A percentile compares a stretch with the other conserved stretches of the same genome.
Conservation (phyloP, 2,888 invertebrate species). For the Escarpia spicata region DNA sequence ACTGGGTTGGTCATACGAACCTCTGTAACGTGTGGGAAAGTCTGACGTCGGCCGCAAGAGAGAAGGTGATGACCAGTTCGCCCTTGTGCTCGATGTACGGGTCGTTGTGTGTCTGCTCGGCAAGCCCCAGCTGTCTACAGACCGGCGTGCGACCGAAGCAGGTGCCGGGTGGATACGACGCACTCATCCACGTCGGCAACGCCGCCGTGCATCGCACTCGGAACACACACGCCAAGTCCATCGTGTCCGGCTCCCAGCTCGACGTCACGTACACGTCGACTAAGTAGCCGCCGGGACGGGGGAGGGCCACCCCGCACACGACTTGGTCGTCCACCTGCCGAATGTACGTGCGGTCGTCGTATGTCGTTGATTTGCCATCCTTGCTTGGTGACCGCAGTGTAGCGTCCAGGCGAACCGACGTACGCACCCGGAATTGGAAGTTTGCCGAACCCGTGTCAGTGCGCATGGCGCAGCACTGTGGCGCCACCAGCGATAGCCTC, state of each 20-base stretch:
- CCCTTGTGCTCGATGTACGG: constrained; percentile 34
- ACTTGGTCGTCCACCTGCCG: constrained; percentile 38
- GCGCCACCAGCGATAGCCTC: constrained; percentile 44
- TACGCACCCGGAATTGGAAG: background rate
- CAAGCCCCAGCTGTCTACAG: constrained; percentile 33
- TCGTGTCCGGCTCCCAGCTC: constrained; percentile 57
- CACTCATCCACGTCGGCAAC: background rate
- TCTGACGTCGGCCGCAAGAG: constrained; percentile 28
- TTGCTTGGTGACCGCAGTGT: constrained; percentile 56
- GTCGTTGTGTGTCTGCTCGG: constrained; percentile 34
- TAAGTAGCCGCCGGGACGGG: constrained; percentile 64
- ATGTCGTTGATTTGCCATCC: constrained; percentile 45
- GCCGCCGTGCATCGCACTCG: background rate
- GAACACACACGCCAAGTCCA: constrained; percentile 54
- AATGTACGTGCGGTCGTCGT: constrained; percentile 56
- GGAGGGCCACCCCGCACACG: constrained; percentile 62
- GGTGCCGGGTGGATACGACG: constrained; percentile 36
- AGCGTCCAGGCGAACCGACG: constrained; percentile 54
- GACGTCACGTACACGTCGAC: constrained; percentile 64
- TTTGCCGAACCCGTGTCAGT: constrained; percentile 32
- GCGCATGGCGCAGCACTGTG: constrained; percentile 36
- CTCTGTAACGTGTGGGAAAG: background rate
- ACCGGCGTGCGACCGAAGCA: constrained; percentile 39
- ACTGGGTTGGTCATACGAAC: background rate
- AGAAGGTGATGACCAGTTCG: constrained; percentile 26